phyloP scores from a whole-genome alignment of 2,113 vertebrate species.

The Jaculus jaculus region DNA sequence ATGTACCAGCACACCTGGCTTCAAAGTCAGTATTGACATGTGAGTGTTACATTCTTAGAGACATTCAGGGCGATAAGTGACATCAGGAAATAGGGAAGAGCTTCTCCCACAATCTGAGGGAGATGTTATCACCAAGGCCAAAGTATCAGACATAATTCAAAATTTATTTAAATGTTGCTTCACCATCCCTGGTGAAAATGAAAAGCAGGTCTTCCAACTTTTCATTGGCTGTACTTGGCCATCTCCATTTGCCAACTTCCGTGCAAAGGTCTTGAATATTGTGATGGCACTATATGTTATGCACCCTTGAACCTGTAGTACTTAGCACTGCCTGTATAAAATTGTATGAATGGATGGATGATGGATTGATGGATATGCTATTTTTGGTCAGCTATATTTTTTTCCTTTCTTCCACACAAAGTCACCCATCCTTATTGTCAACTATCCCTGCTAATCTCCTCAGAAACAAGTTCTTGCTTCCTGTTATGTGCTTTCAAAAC shows the following conservation, averaged over 20 bases:
- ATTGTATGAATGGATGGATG: not conserved
- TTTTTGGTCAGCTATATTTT: not conserved
- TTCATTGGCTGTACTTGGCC: not conserved
- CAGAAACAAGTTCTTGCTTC: not conserved
- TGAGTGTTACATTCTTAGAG: not conserved
- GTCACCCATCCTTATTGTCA: not conserved
- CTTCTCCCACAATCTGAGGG: not conserved
- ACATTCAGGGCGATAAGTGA: not conserved
- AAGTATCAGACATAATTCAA: not conserved
- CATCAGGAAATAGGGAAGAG: not conserved
- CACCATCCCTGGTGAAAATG: not conserved
- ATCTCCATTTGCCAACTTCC: not conserved
- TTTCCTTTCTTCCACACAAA: not conserved
- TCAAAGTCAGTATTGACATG: not conserved
- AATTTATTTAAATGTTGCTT: not conserved
- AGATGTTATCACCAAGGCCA: not conserved
- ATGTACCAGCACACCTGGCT: too few relatives aligned
- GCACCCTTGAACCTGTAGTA: not conserved
- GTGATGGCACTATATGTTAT: not conserved
- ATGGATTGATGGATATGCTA: not conserved
- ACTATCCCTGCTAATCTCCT: not conserved
- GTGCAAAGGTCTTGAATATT: not conserved
- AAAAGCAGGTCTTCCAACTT: not conserved
- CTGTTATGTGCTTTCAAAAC: not conserved
- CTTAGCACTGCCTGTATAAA: too few relatives aligned